Evolutionary conservation across 2,113 vertebrate genomes (phyloP), one percentile per base, ranked within the genome.

Genomic region (Apteryx mantelli): DNA sequence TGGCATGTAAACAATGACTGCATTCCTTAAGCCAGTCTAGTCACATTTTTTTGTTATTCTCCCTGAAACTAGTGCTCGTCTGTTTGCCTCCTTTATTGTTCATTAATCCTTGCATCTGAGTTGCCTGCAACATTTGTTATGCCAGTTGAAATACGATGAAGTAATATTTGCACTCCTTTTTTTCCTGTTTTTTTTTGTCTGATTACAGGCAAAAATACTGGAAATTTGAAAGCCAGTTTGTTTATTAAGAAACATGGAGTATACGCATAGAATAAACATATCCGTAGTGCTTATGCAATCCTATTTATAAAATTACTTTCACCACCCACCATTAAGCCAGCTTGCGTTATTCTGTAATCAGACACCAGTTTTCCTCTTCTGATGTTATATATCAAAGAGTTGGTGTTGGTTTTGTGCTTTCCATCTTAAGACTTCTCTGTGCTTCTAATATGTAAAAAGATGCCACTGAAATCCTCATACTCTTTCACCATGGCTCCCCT

Each of bases 261-360:
- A 71, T 75, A 60, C 60, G 64, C 46, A 38, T 53, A 91, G 52
- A 88, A 78, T 78, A 88, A 86, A 86, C 22, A 56, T 63, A 81
- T 21, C 68, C 22, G 2, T 38, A 30, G 77, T 20, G 52, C 70
- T 88, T 84, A 75, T 0, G 0, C 82, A 64, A 66, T 61, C 16
- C 8, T 68, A 36, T 88, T 91, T 81, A 93, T 86, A 82, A 92
- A 93, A 81, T 71, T 50, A 21, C 46, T 90, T 88, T 92, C 25
- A 36, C 87, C 74, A 86, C 36, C 32, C 32, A 75, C 46, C 28
- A 30, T 44, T 92, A 66, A 78, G 16, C 46, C 78, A 81, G 66
- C 22, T 70, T 0, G 0, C 2, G 2, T 82, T 89, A 65, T 69
- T n/a, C 68, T 65, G 25, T 17, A 14, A 17, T 15, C 77, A 13